These are phyloP conservation scores for Aleiodes sp. DNA, from an alignment of 1,140 invertebrate genomes.

Conservation along the genomic window DNA sequence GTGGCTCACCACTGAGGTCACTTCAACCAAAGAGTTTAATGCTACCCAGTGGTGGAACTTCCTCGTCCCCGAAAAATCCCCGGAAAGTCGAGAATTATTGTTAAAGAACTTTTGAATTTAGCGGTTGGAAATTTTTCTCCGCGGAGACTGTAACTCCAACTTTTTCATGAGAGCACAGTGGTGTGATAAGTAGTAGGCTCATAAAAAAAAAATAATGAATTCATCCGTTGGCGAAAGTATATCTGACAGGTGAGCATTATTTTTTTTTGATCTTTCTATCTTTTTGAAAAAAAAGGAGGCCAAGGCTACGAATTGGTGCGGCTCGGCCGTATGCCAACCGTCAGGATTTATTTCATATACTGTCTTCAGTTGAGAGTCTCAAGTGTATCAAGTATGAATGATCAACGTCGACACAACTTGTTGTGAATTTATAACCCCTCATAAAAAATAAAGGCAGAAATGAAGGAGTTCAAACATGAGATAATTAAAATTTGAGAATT, in stretches of 20 bases:
- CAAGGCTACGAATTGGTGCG: slow-evolving; percentile 10
- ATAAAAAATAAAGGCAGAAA: neutral
- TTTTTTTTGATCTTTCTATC: neutral
- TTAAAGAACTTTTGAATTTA: too few relatives aligned
- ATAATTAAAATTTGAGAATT: neutral
- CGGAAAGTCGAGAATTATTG: too few relatives aligned
- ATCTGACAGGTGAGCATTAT: neutral
- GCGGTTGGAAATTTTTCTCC: too few relatives aligned
- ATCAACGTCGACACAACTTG: slow-evolving; percentile 1
- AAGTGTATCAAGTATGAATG: slow-evolving; percentile 10
- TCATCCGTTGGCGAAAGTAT: neutral
- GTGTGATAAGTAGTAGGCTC: too few relatives aligned
- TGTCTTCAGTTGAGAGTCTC: neutral
- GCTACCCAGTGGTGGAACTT: too few relatives aligned
- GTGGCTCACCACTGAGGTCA: too few relatives aligned
- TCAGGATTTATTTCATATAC: slow-evolving; percentile 12
- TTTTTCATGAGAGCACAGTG: too few relatives aligned
- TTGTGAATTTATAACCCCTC: neutral
- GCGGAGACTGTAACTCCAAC: too few relatives aligned
- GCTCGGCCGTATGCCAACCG: neutral
- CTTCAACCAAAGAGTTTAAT: too few relatives aligned
- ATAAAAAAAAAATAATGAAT: neutral
- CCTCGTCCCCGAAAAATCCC: too few relatives aligned
- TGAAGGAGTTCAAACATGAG: neutral
- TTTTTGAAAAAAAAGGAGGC: neutral